Evolutionary conservation across 2,888 invertebrate species (phyloP), one percentile per base, ranked within the genome.

Genomic region (Microlaimidae sp.): DNA sequence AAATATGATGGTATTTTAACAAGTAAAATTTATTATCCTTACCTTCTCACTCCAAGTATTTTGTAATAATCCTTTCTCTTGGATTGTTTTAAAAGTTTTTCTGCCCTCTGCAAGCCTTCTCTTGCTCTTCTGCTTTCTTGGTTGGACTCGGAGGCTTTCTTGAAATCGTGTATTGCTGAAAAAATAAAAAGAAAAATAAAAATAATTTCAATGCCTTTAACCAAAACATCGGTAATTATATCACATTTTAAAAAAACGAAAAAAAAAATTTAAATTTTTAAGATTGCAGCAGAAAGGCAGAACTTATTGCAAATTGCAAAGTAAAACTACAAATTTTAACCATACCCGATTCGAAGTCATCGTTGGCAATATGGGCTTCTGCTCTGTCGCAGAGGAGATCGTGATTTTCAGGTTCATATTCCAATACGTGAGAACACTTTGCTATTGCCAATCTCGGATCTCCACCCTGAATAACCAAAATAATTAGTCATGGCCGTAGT

Each of bases 51-150:
- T 17, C 82, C 85, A 52, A 93, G 76, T 63, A 93, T 93, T 74
- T 95, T 93, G 73, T 97, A 97, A 74, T 97, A 97, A 74, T 97
- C 95, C 60, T 92, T 75, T 66, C 83, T 83, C 67, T 89, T 85
- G 0, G 92, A 79, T 69, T 88, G 85, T 67, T 92, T 92, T 72
- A 89, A 85, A 61, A 90, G 73, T 67, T 87, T 85, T 73, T 92
- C 86, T 2, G 90, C 89, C 62, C 81, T 81, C 57, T 81, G 79
- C 24, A 89, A 70, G 0, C 93, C 93, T 56, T 95, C 89, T 69
- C 84, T 83, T 1, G 92, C 92, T 59, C 86, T 75, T 60, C 81
- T 79, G 57, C 80, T 77, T 26, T 81, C 78, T 40, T 82, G 81
- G 61, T 95, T 86, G 27, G 86, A 73, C 62, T 85, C 83, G 56